Conservation (phyloP, 2,113 vertebrate genomes). For the Pelecanoides urinatrix region DNA sequence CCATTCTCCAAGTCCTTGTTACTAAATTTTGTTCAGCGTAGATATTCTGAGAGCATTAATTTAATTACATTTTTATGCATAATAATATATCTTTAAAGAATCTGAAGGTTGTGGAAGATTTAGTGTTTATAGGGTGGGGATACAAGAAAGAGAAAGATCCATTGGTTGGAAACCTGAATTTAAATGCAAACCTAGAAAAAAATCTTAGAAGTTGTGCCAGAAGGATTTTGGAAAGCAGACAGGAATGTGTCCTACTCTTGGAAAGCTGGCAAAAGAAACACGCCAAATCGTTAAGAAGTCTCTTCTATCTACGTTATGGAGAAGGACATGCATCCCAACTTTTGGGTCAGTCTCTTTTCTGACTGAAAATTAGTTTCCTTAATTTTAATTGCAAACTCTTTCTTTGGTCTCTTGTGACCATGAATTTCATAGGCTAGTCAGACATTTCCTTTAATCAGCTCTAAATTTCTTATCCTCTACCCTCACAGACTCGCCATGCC, state of each 20-base stretch:
- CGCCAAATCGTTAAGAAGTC: not conserved
- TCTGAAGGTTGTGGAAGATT: not conserved
- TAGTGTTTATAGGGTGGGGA: not conserved
- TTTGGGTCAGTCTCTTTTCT: not conserved
- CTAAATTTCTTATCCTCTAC: not conserved
- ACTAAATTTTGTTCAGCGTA: not conserved
- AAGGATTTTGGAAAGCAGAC: not conserved
- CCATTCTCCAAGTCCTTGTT: not conserved
- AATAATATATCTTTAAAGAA: not conserved
- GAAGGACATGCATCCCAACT: not conserved
- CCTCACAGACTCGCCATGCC: not conserved
- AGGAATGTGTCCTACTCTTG: not conserved
- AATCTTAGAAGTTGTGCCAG: not conserved
- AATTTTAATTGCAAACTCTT: not conserved
- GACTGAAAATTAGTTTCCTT: not conserved
- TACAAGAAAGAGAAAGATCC: not conserved
- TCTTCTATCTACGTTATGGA: not conserved
- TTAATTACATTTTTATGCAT: not conserved
- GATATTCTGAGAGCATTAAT: not conserved
- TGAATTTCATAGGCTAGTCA: not conserved
- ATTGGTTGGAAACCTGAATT: not conserved
- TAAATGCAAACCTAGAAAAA: not conserved
- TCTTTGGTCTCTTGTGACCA: not conserved
- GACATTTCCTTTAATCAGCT: not conserved
- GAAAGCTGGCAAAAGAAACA: not conserved